A percentile compares a stretch with the other conserved stretches of the same genome.
Conservation (phyloP, 2,113 vertebrate genomes). For the Coregonus clupeaformis region DNA sequence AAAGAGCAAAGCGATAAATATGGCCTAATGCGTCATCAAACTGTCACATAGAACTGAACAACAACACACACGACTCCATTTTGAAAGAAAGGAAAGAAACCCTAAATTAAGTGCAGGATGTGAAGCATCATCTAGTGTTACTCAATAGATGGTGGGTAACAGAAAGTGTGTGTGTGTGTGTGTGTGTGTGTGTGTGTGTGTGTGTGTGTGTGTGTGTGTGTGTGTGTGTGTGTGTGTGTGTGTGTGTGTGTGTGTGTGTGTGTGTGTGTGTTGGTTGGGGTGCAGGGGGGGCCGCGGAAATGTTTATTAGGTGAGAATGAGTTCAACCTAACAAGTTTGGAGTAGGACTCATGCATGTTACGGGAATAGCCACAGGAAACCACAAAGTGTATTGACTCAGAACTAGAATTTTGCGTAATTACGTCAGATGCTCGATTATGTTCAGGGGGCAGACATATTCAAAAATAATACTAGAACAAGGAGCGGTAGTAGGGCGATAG, state of each 20-base stretch:
- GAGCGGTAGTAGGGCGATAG: no score
- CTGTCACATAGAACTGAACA: conserved; percentile 54
- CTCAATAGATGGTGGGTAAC: conserved; percentile 38
- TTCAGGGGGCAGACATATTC: no score
- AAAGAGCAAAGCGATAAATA: conserved; percentile 57
- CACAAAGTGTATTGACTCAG: no score
- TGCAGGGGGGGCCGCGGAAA: no score
- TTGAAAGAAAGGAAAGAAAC: conserved; percentile 33
- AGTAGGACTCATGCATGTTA: no score
- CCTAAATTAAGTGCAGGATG: conserved; percentile 49
- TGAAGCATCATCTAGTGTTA: conserved; percentile 43
- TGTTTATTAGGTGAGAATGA: conserved; percentile 19
- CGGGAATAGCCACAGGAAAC: no score
- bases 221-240: not conserved
- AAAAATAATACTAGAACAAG: no score
- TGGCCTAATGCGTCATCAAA: conserved; percentile 63
- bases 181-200: no score
- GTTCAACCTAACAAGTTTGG: conserved; percentile 16
- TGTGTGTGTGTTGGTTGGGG: no score
- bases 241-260: not conserved
- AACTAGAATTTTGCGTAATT: no score
- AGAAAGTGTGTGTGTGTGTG: not conserved
- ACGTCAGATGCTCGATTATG: no score
- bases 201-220: not conserved
- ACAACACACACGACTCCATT: conserved; percentile 15